Evolutionary conservation across 2,113 vertebrate species (phyloP).

Genomic region (Chionis minor): DNA sequence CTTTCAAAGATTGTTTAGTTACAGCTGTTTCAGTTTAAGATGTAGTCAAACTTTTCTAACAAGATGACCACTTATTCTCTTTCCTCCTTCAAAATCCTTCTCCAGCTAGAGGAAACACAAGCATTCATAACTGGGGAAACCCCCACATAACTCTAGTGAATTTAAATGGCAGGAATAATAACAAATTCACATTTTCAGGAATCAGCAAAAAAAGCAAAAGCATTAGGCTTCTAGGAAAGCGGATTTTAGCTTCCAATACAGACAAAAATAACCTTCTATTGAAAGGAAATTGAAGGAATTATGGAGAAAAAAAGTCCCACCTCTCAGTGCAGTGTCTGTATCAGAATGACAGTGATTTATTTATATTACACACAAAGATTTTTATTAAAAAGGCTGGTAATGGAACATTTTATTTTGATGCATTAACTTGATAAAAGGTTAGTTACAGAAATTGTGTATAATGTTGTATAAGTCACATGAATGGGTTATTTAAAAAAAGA

Average conservation of each 20-base stretch:
- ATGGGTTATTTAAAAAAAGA: constrained; percentile 72
- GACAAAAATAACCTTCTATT: neutral
- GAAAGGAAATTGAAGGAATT: neutral
- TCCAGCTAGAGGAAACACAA: neutral
- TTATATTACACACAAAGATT: constrained; percentile 69
- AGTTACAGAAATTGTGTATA: constrained; percentile 76
- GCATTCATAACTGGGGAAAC: neutral
- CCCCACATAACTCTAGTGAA: neutral
- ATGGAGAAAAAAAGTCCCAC: neutral
- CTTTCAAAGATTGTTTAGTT: neutral
- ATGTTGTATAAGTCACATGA: constrained; percentile 66
- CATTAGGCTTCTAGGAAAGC: neutral
- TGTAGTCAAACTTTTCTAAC: neutral
- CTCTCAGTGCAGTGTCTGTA: neutral
- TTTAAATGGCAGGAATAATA: neutral
- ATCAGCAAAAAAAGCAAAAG: neutral
- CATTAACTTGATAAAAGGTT: constrained; percentile 74
- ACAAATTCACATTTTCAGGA: neutral
- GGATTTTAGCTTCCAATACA: neutral
- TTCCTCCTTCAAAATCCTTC: neutral
- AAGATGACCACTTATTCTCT: neutral
- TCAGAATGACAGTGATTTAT: constrained; percentile 52
- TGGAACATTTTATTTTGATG: constrained; percentile 79
- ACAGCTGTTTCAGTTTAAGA: neutral
- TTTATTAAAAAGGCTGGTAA: constrained; percentile 83